These are phyloP conservation scores for Pachypsylla venusta DNA, from an alignment of 1,140 invertebrate genomes.

Conservation along the genomic window DNA sequence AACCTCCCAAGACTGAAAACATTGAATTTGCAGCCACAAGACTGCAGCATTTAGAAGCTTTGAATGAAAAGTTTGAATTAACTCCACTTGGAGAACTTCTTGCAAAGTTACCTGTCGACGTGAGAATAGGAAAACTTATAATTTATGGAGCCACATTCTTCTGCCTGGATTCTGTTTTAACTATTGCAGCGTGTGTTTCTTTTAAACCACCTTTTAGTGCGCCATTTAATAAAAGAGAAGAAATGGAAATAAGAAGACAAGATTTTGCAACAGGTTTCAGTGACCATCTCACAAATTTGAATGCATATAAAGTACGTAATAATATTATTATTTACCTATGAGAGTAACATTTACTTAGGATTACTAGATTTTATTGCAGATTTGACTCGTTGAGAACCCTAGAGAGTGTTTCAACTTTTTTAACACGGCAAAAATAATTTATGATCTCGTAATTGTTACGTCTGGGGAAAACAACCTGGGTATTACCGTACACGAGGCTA, in stretches of 20 bases:
- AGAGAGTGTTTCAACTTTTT: no score
- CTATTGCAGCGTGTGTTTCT: constrained; percentile 77
- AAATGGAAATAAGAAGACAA: constrained; percentile 53
- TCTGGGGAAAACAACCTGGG: no score
- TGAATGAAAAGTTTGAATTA: constrained; percentile 59
- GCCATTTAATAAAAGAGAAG: constrained; percentile 55
- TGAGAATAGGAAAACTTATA: constrained; percentile 62
- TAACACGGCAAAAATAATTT: no score
- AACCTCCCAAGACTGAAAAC: constrained; percentile 61
- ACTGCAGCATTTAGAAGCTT: constrained; percentile 68
- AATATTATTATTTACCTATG: no score
- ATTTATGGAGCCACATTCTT: constrained; percentile 82
- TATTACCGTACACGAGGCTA: no score
- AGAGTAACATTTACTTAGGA: no score
- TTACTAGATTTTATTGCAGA: no score
- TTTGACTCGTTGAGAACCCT: no score
- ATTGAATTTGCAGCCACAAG: constrained; percentile 60
- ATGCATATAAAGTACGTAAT: constrained; percentile 54
- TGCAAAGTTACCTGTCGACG: constrained; percentile 78
- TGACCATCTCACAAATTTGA: constrained; percentile 64
- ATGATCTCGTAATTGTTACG: no score
- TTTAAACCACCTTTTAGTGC: constrained; percentile 68
- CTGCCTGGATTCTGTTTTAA: constrained; percentile 84
- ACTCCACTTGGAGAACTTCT: constrained; percentile 82
- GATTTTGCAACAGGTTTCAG: constrained; percentile 55